Percentiles rank a stretch among this genome's conserved stretches.
Evolutionary conservation across 2,797 vertebrate species (phyloP).

Genomic region (Esox masquinongy): DNA sequence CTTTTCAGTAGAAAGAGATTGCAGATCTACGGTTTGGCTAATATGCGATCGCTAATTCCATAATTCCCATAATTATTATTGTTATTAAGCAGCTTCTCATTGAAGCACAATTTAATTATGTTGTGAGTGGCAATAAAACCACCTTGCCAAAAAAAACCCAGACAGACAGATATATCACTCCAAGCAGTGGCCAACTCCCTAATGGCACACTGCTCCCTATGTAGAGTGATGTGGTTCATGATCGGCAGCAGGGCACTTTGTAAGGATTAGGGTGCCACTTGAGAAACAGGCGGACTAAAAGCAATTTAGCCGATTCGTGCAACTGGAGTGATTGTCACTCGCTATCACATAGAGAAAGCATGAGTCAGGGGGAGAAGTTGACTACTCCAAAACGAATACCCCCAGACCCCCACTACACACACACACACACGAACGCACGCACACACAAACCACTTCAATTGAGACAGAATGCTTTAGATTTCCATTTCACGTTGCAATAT

Average conservation of each 20-base stretch:
- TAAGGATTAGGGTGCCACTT: neutral
- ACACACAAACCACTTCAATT: neutral
- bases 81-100: constrained; percentile 49
- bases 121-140: constrained; percentile 48
- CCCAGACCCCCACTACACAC: neutral
- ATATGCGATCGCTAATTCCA: constrained; percentile 5
- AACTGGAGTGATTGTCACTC: constrained; percentile 31
- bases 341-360: constrained; percentile 16
- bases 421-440: neutral
- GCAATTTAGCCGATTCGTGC: constrained; percentile 40
- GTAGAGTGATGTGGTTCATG: neutral
- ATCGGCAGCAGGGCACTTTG: neutral
- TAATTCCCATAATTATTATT: constrained; percentile 34
- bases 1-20: neutral
- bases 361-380: constrained; percentile 23
- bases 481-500: constrained; percentile 42
- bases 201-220: constrained; percentile 23
- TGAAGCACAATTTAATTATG: constrained; percentile 63
- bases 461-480: constrained; percentile 36
- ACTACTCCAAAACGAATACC: constrained; percentile 23
- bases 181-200: constrained; percentile 16
- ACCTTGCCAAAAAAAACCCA: constrained; percentile 46
- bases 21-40: neutral
- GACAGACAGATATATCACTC: constrained; percentile 25
- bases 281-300: constrained; percentile 43